These are phyloP conservation scores for Dendrolimus punctatus DNA, from an alignment of 1,140 invertebrate species.

Conservation along the genomic window DNA sequence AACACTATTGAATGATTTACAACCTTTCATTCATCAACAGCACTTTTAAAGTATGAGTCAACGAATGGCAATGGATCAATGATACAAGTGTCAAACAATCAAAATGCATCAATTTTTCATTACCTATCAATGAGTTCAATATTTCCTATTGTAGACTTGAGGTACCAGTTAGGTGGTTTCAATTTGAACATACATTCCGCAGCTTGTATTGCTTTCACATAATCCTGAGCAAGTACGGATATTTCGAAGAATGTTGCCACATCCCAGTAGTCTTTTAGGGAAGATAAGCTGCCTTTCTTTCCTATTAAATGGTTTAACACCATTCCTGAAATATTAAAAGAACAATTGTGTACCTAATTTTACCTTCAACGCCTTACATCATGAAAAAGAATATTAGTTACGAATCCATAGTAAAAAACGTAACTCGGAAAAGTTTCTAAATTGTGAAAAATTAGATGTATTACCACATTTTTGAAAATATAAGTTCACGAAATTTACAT, in stretches of 20 bases:
- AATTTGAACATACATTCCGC: constrained; percentile 99
- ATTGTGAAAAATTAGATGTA: too few species aligned
- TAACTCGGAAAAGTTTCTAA: too few species aligned
- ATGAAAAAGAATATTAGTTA: too few species aligned
- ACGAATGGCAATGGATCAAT: not conserved
- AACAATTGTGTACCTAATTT: not conserved
- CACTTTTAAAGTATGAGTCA: too few species aligned
- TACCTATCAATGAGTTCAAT: constrained; percentile 92
- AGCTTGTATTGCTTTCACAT: constrained; percentile 96
- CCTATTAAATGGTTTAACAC: constrained; percentile 98
- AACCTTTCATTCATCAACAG: too few species aligned
- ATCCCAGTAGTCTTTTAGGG: constrained; percentile 98
- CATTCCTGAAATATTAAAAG: constrained; percentile 77
- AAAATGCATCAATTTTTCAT: constrained; percentile 8
- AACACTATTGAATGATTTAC: too few species aligned
- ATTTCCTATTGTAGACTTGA: constrained; percentile 98
- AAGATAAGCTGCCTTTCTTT: constrained; percentile 95
- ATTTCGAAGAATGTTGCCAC: constrained; percentile 99
- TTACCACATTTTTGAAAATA: too few species aligned
- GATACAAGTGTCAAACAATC: not conserved
- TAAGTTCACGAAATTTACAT: too few species aligned
- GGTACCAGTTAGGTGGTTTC: constrained; percentile 98
- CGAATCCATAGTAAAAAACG: too few species aligned
- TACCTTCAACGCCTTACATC: too few species aligned
- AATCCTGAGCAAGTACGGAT: constrained; percentile 97